Base-by-base conservation (phyloP, 2,888 invertebrate genomes). In the Fragum sueziense region DNA sequence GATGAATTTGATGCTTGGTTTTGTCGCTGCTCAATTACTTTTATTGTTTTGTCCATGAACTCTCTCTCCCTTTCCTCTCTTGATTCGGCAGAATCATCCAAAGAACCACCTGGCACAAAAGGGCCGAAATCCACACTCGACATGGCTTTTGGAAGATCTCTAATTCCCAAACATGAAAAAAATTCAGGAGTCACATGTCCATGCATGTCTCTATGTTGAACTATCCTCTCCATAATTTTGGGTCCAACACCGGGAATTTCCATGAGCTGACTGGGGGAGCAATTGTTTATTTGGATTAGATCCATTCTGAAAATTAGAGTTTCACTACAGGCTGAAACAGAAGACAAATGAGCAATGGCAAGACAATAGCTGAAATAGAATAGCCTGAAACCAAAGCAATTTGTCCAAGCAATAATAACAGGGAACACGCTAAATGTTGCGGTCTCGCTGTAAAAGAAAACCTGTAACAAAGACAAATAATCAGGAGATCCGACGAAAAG, bases 191-290 rank as follows among this genome's bases (percentile, higher is more conserved):
- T 57, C 27, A 57, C 27, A 57, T 57, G 2, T 7, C 57, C 57
- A 27, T 57, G 27, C 25, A 7, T 7, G 57, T 57, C 57, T n/a
- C 57, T 57, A 27, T 27, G 25, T 20, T 14, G 4, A 22, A 57
- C 7, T 57, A 57, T 57, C 27, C 27, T 57, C n/a, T 57, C 57
- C 25, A 27, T 27, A 57, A 57, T 57, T 57, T 57, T 57, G 57
- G 25, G 25, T 22, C 57, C 9, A 27, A 57, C 57, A 27, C 57
- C 57, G 14, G 57, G 57, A 27, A 57, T 57, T 22, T 57, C 6
- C 25, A 22, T 52, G 25, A 57, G 9, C 14, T 57, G 25, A 22
- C n/a, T 14, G 14, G 52, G n/a, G 20, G 52, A 52, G 22, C 52
- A 52, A 11, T 22, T n/a, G 20, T 52, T 52, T 17, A 52, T 52